These are phyloP conservation scores for Mionectes olivaceus DNA, from an alignment of 2,797 vertebrate species.

Conservation along the genomic window DNA sequence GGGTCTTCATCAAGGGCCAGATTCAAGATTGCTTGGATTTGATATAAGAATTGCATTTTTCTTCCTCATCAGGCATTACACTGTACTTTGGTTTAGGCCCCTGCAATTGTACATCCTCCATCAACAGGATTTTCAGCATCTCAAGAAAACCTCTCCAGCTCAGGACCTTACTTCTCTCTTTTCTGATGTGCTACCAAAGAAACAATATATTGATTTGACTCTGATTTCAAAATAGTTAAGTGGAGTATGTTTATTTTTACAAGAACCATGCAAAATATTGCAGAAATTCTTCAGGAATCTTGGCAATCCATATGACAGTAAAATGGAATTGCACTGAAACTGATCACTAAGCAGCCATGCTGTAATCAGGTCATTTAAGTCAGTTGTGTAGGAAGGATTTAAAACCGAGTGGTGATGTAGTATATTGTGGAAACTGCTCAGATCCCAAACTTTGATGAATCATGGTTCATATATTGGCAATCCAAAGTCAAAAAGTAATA, in stretches of 20 bases:
- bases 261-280: background rate
- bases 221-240: background rate
- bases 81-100: background rate
- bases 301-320: background rate
- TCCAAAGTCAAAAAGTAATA: background rate
- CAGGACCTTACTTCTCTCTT: background rate
- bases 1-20: background rate
- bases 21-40: background rate
- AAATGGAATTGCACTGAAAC: background rate
- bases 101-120: background rate
- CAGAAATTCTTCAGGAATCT: background rate
- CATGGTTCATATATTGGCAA: background rate
- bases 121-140: background rate
- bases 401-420: accelerated
- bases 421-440: background rate
- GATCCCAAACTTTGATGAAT: background rate
- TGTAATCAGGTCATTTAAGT: background rate
- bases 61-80: background rate
- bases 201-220: background rate
- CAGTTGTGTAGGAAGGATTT: background rate
- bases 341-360: background rate
- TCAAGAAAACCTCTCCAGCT: background rate
- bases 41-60: background rate
- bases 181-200: background rate
- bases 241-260: background rate